These are phyloP conservation scores for Ormyrus thymus DNA, from an alignment of 2,888 invertebrate genomes.

Conservation along the genomic window DNA sequence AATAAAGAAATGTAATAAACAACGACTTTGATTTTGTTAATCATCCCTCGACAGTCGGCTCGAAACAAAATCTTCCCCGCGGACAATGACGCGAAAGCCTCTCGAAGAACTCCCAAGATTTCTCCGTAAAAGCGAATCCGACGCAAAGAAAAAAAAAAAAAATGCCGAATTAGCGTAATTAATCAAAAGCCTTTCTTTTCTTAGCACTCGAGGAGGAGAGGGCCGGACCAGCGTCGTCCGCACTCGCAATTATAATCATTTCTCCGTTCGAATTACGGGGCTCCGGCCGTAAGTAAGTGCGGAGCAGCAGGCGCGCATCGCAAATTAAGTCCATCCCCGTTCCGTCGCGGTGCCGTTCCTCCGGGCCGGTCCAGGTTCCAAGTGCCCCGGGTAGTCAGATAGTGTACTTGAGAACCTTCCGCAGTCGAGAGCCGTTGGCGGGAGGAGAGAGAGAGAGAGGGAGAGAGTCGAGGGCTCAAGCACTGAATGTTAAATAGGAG, in stretches of 20 bases:
- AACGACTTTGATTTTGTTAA: too few species aligned
- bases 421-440: constrained; percentile 8
- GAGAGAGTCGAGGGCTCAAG: constrained; percentile 30
- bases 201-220: too few species aligned
- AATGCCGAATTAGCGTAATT: too few species aligned
- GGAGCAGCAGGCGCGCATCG: not conserved
- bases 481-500: constrained; percentile 46
- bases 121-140: too few species aligned
- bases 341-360: constrained; percentile 25
- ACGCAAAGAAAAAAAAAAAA: too few species aligned
- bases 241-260: constrained; percentile 27
- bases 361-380: constrained; percentile 12
- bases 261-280: constrained; percentile 1
- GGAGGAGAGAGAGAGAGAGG: constrained; percentile 6
- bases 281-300: not conserved
- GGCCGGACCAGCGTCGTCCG: not conserved
- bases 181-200: too few species aligned
- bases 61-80: too few species aligned
- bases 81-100: too few species aligned
- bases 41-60: too few species aligned
- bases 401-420: constrained; percentile 25
- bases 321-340: constrained; percentile 39
- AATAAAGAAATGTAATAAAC: too few species aligned
- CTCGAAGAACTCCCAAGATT: too few species aligned
- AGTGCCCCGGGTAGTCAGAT: constrained; percentile 30